Conservation (phyloP, 2,113 vertebrate species). For the Cyrtonyx montezumae region DNA sequence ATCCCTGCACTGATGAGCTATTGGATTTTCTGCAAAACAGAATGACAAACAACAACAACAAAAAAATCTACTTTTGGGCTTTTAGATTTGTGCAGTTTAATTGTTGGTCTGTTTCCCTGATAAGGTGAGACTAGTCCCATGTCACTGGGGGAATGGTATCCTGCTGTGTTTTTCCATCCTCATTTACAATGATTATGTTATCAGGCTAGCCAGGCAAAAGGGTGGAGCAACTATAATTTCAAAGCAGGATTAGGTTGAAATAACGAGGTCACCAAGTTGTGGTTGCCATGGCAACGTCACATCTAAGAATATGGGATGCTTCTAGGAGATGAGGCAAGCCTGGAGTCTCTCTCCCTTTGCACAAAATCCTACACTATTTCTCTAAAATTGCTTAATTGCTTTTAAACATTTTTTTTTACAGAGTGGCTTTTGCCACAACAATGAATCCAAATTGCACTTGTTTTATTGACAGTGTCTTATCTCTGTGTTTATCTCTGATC, state of each 20-base stretch:
- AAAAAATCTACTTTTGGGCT: slow-evolving; percentile 69
- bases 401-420: slow-evolving; percentile 47
- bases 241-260: slow-evolving; percentile 99
- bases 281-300: slow-evolving; percentile 98
- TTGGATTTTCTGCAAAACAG: slow-evolving; percentile 58
- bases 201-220: slow-evolving; percentile 99
- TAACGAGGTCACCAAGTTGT: slow-evolving; percentile 99
- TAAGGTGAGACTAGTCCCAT: slow-evolving; percentile 77
- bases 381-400: slow-evolving; percentile 77
- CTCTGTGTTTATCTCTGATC: slow-evolving; percentile 26
- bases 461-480: slow-evolving; percentile 20
- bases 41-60: slow-evolving; percentile 51
- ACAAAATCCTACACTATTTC: slow-evolving; percentile 74
- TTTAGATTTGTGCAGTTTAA: slow-evolving; percentile 78
- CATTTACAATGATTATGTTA: slow-evolving; percentile 99
- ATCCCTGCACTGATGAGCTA: slow-evolving; percentile 31
- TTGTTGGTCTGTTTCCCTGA: slow-evolving; percentile 78
- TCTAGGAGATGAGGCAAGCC: slow-evolving; percentile 83
- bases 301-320: slow-evolving; percentile 99
- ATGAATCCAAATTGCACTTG: not conserved
- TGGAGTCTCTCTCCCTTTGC: slow-evolving; percentile 71
- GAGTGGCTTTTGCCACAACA: slow-evolving; percentile 22
- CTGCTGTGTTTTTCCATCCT: slow-evolving; percentile 86
- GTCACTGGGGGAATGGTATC: slow-evolving; percentile 78
- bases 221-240: slow-evolving; percentile 99